Evolutionary conservation across 1,140 invertebrate species (phyloP), one percentile per base, ranked within the genome.

Genomic region (Ceratina japonica): DNA sequence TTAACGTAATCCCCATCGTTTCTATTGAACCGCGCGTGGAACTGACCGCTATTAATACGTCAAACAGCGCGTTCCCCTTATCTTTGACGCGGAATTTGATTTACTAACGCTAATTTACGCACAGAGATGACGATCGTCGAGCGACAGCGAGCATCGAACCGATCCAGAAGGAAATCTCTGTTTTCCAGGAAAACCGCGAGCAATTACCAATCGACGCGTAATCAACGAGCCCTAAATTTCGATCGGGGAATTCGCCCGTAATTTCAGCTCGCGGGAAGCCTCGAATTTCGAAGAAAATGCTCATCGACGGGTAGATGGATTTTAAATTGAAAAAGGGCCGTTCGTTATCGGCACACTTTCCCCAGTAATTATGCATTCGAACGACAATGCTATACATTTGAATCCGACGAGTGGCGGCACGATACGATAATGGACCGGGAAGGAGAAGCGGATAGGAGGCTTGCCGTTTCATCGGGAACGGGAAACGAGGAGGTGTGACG

Each of bases 401-500:
- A 18, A 22, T 52, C 24, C 16, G 31, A 10, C 24, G 31, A 66
- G 24, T 61, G 31, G 15, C 13, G 37, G 37, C 44, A n/a, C 44
- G 74, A 59, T 22, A 49, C 8, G 75, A 78, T 78, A 78, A 78
- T 72, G 69, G 75, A 63, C 58, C 51, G 18, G 4, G 52, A 18
- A 54, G 5, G 52, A 24, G 20, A n/a, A 31, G 18, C 12, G 24
- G 64, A 44, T 7, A 66, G 54, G 59, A 72, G 37, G 27, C 54
- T 2, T 16, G 24, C 37, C 24, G 70, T 66, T 66, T 74, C 44
- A 37, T 59, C 37, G 70, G 16, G 37, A n/a, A 31, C 61, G 64
- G 64, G 56, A 62, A 63, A 75, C 65, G 51, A 74, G 70, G 52
- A 68, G 65, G 65, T 54, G 78, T 68, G 79, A 37, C 62, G 62